phyloP scores from a whole-genome alignment of 2,797 vertebrate genomes.

The Chloroceryle inda region DNA sequence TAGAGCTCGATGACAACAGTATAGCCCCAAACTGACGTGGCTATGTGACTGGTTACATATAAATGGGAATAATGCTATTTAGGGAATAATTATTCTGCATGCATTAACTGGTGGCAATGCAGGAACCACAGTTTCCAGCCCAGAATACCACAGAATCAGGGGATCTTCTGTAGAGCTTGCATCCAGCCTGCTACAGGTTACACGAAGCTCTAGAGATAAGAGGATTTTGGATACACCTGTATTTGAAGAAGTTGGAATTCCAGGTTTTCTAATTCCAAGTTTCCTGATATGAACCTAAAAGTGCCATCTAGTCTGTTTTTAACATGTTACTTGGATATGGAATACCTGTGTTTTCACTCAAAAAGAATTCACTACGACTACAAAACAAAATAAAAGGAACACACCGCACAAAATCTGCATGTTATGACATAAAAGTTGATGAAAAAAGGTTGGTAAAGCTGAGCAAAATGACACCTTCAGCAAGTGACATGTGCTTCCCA shows the following conservation, averaged over 20 bases:
- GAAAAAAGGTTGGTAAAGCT: background rate
- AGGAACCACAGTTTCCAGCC: background rate
- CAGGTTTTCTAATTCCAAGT: background rate
- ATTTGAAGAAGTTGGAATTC: background rate
- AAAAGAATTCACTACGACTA: background rate
- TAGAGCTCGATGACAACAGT: background rate
- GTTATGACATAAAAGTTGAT: background rate
- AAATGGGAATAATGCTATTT: background rate
- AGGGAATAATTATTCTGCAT: background rate
- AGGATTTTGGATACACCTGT: background rate
- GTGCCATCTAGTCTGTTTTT: background rate
- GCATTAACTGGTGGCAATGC: background rate
- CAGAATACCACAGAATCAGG: background rate
- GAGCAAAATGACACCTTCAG: background rate
- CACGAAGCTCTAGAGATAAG: background rate
- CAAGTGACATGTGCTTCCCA: background rate
- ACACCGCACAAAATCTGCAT: background rate
- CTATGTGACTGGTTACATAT: background rate
- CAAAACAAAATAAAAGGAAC: background rate
- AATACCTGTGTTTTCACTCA: background rate
- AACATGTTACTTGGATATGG: background rate
- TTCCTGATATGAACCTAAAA: background rate
- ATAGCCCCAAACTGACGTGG: background rate
- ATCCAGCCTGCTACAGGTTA: background rate
- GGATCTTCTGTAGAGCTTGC: background rate